Base-by-base conservation (phyloP, 2,113 vertebrate species). In the Zingel zingel region DNA sequence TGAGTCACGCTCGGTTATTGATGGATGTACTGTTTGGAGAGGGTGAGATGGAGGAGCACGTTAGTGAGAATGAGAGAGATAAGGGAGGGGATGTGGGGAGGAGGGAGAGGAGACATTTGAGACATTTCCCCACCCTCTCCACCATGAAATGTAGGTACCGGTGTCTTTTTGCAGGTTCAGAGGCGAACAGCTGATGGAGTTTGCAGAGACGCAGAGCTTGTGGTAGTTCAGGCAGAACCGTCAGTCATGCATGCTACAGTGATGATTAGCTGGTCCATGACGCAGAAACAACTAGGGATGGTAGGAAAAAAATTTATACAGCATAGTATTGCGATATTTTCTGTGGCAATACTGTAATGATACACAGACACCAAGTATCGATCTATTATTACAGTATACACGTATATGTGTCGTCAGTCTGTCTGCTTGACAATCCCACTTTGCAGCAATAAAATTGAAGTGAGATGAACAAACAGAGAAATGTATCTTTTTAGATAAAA, bases 31-130 rank as follows among this genome's bases (percentile, higher is more conserved):
- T 79, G 71, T 73, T 39, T 70, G 71, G 45, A 58, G 74, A 72
- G 61, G 77, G 33, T 13, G 78, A 86, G 70, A 82, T 61, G 71
- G 67, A 82, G 21, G 70, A 85, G 75, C 71, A 66, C 71, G 45
- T 89, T 82, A 80, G 85, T 77, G 84, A 62, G 74, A 87, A 82
- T 79, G 79, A 86, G 82, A 58, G 74, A 56, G 81, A 84, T 83
- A 86, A 81, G 84, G 57, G 65, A 76, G 62, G n/a, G 43, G 12
- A 25, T 15, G 36, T 1, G 39, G 1, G 14, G 25, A 15, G 11
- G 1, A 3, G 1, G 61, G 39, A 30, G 48, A 4, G 61, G 39
- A 27, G 48, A 2, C 59, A 76, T 57, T 72, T 25, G 76, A 83
- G 74, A 77, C 75, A 79, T 83, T 79, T 5, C 75, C 59, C 70